These are phyloP conservation scores for Atherinomorus stipes DNA, from an alignment of 2,113 vertebrate genomes.

Conservation along the genomic window DNA sequence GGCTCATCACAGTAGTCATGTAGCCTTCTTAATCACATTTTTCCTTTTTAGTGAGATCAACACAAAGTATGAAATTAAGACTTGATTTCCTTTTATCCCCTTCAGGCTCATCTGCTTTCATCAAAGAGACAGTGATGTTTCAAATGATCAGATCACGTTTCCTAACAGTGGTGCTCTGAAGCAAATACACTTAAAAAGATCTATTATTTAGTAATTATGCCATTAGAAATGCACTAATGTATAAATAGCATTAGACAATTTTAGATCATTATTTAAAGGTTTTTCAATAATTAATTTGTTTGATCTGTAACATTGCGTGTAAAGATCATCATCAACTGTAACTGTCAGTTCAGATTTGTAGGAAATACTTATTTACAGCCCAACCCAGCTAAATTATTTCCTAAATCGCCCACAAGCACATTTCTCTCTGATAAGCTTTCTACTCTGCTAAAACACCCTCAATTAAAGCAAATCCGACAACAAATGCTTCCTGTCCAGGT, in stretches of 20 bases:
- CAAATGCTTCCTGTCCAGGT: not conserved
- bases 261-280: too few relatives aligned
- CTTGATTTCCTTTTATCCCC: not conserved
- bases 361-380: not conserved
- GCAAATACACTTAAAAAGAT: not conserved
- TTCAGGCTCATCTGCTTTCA: not conserved
- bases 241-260: too few relatives aligned
- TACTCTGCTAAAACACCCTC: not conserved
- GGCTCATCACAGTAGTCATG: not conserved
- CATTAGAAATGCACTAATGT: not conserved
- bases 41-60: not conserved
- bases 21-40: not conserved
- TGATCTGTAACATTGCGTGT: not conserved
- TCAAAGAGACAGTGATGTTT: not conserved
- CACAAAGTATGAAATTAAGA: not conserved
- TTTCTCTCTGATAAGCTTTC: not conserved
- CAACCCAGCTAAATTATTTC: not conserved
- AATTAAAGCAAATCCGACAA: not conserved
- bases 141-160: not conserved
- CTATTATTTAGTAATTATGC: too few relatives aligned
- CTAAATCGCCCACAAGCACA: not conserved
- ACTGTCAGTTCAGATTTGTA: not conserved
- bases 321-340: not conserved
- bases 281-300: not conserved
- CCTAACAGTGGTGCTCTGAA: not conserved